These are phyloP conservation scores for Myotis myotis DNA, from an alignment of 2,797 vertebrate species.

Conservation along the genomic window DNA sequence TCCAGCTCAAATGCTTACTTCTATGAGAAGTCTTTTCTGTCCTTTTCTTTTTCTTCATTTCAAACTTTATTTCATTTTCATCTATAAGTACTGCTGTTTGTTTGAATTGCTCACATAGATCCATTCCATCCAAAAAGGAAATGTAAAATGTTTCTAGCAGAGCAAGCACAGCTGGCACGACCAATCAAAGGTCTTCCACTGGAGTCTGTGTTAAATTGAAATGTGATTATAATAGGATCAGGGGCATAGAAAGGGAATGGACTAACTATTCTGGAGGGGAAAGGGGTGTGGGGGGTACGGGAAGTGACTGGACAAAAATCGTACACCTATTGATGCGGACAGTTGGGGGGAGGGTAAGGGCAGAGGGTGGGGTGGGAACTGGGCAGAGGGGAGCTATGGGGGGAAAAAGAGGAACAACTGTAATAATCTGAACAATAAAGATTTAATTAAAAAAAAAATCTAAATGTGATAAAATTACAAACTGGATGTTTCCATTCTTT, in stretches of 20 bases:
- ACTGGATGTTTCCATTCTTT: background rate
- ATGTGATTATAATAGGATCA: no score
- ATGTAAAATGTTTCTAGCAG: background rate
- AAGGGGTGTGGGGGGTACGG: no score
- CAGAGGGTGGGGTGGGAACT: no score
- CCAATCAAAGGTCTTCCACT: background rate
- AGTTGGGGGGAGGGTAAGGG: no score
- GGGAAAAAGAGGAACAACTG: no score
- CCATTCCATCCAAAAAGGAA: background rate
- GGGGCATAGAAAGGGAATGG: no score
- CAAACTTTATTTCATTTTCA: constrained; percentile 65
- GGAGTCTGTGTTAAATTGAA: background rate
- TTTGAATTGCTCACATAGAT: constrained; percentile 50
- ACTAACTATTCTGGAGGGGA: no score
- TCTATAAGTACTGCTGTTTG: background rate
- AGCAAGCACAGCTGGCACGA: background rate
- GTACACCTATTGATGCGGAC: no score
- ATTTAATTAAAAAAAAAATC: no score
- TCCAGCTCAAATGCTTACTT: background rate
- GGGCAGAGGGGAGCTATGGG: no score
- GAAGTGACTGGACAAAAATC: no score
- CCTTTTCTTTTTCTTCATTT: constrained; percentile 5
- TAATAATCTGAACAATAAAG: no score
- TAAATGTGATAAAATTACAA: background rate
- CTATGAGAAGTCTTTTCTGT: background rate